These are phyloP conservation scores for Oscarella lobularis DNA, from an alignment of 37 sponge, comb jelly and placozoan genomes.

Conservation along the genomic window DNA sequence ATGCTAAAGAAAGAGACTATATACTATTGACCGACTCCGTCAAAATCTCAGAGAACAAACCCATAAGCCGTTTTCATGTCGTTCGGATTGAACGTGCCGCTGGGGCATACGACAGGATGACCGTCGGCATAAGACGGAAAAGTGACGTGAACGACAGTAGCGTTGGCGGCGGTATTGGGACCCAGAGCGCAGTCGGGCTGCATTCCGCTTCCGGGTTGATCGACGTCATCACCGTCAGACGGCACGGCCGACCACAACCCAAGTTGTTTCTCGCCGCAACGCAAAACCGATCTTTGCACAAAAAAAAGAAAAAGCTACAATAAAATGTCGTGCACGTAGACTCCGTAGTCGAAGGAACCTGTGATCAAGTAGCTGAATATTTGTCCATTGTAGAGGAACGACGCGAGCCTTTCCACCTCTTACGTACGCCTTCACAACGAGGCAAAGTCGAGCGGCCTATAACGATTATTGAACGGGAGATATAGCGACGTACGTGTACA, in stretches of 20 bases:
- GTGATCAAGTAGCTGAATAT: slow-evolving; percentile 84
- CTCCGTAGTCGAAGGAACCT: too few species aligned
- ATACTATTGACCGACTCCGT: too few species aligned
- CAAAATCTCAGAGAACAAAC: too few species aligned
- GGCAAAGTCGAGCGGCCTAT: background rate
- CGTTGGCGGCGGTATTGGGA: slow-evolving; percentile 63
- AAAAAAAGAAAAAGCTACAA: too few species aligned
- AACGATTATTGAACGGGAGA: background rate
- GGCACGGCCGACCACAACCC: slow-evolving; percentile 5
- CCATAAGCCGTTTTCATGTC: too few species aligned
- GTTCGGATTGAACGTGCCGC: slow-evolving; percentile 29
- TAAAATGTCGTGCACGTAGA: too few species aligned
- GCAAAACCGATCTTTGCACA: too few species aligned
- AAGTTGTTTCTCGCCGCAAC: background rate
- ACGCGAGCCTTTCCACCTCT: slow-evolving; percentile 16
- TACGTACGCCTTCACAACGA: background rate
- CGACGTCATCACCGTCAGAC: too few species aligned
- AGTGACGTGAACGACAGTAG: slow-evolving; percentile 58
- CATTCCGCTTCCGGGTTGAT: too few species aligned
- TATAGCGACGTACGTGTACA: background rate
- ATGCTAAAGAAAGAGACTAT: too few species aligned
- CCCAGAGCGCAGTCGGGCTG: slow-evolving; percentile 63
- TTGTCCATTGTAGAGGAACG: slow-evolving; percentile 63
- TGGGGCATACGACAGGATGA: slow-evolving; percentile 80
- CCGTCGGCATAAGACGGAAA: slow-evolving; percentile 70